Conservation (phyloP, 37 sponge, comb jelly and placozoan species). For the Axinella damicornis region DNA sequence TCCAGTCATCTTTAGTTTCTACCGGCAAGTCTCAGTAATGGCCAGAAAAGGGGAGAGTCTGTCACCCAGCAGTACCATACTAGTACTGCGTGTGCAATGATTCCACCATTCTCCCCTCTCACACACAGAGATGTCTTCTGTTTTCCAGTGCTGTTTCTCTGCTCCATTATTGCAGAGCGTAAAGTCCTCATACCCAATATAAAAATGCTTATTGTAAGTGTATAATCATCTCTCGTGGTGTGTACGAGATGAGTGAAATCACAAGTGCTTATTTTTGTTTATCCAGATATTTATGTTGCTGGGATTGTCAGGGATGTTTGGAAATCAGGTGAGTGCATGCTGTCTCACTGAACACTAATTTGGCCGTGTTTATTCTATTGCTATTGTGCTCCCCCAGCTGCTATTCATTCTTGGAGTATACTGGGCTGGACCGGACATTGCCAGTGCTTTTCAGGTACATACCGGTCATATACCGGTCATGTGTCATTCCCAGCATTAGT, state of each 20-base stretch:
- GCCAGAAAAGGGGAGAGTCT: too few species aligned
- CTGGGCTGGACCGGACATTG: constrained; percentile 69
- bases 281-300: constrained; percentile 43
- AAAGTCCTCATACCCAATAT: constrained; percentile 51
- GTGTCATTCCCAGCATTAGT: too few species aligned
- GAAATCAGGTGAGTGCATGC: constrained; percentile 62
- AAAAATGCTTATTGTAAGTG: constrained; percentile 52
- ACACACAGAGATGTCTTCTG: constrained; percentile 47
- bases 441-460: constrained; percentile 67
- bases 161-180: constrained; percentile 72
- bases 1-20: constrained; percentile 72
- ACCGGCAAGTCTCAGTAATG: constrained; percentile 37
- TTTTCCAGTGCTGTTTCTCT: constrained; percentile 73
- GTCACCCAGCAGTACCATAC: too few species aligned
- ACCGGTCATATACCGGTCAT: too few species aligned
- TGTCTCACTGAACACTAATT: too few species aligned
- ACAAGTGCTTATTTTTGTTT: not conserved
- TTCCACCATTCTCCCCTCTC: too few species aligned
- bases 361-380: too few species aligned
- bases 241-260: too few species aligned
- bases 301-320: constrained; percentile 74
- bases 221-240: too few species aligned
- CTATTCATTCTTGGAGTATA: constrained; percentile 81
- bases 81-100: too few species aligned
- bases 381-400: constrained; percentile 26